Evolutionary conservation across 2,113 vertebrate genomes (phyloP), one percentile per base, ranked within the genome.

Genomic region (Megalops atlanticus): DNA sequence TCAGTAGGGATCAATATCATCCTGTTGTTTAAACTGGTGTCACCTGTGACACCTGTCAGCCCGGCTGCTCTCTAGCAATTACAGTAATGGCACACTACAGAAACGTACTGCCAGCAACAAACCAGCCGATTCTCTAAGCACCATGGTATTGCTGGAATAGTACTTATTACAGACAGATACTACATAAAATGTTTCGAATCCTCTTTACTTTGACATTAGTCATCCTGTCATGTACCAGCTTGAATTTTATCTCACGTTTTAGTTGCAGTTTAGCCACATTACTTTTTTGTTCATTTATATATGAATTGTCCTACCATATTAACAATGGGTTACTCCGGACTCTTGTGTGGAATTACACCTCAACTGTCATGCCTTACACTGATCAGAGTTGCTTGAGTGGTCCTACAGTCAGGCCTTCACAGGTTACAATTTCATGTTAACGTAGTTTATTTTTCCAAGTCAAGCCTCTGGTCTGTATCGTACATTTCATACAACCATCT

Each of bases 1-100:
- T 85, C 84, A 90, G 68, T 79, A 91, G 84, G 88, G 88, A 91
- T 92, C 85, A 86, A 87, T 89, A 83, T 88, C 84, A 90, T 89
- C 88, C 87, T 82, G 74, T 54, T 84, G 80, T 80, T 31, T 45
- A 72, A 82, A 76, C 24, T 54, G 27, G 41, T 87, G 86, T 88
- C n/a, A n/a, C n/a, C 86, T 45, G 81, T 82, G 14, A 76, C 90
- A 92, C 89, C 90, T 92, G 90, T 86, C 77, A 52, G 77, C 79
- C 58, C 39, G 69, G 18, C 69, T 38, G 21, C 45, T 58, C 54
- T 58, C 54, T 58, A 24, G 54, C 54, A 21, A 58, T 58, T 24
- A 21, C 4, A 58, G 8, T 58, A n/a, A n/a, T 58, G 54, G 21
- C 54, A 58, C 58, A 81, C 31, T 70, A 15, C 36, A 49, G n/a